Conservation (phyloP, 2,888 invertebrate species). For the Anodontia alba region DNA sequence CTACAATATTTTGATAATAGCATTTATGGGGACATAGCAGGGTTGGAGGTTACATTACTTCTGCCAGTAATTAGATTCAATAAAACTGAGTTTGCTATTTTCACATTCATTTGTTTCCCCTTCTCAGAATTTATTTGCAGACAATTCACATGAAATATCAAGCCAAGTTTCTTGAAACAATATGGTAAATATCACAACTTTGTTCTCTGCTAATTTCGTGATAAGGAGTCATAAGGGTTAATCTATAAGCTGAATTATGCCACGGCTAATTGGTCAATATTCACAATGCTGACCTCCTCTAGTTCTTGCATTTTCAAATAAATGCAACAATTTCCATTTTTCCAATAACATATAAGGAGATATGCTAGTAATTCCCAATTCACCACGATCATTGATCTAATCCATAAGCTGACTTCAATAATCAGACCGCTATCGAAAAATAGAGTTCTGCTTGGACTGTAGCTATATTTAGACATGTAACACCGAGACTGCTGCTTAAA, state of each 20-base stretch:
- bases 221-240: too few species aligned
- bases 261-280: slow-evolving; percentile 3
- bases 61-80: too few species aligned
- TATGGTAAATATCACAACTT: too few species aligned
- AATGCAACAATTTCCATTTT: slow-evolving; percentile 17
- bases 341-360: slow-evolving; percentile 11
- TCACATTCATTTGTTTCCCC: too few species aligned
- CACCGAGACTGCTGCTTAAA: not conserved
- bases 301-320: not conserved
- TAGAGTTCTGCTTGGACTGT: slow-evolving; percentile 11
- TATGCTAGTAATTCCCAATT: slow-evolving; percentile 3
- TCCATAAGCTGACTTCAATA: slow-evolving; percentile 11
- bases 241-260: not conserved
- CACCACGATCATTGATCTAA: slow-evolving; percentile 3
- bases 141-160: too few species aligned
- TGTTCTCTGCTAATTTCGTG: too few species aligned
- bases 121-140: too few species aligned
- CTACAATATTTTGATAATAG: too few species aligned
- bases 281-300: not conserved
- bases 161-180: too few species aligned
- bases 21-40: too few species aligned
- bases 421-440: slow-evolving; percentile 15
- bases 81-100: too few species aligned
- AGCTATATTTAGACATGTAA: slow-evolving; percentile 11
- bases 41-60: too few species aligned